A percentile compares a stretch with the other conserved stretches of the same genome.
Conservation (phyloP, 2,888 invertebrate species). For the Polyommatus icarus region DNA sequence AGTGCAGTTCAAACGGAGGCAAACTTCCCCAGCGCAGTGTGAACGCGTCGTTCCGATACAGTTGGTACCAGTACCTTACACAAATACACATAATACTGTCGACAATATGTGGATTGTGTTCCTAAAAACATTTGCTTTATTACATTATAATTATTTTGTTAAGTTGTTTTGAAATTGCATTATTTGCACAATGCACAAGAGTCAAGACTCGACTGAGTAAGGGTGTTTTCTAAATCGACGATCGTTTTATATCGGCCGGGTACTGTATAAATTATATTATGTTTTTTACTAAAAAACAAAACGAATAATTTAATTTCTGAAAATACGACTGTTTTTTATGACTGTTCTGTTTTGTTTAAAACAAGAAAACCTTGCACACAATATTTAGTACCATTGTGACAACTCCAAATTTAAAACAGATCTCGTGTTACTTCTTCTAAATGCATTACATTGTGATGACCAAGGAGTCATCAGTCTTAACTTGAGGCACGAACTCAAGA, state of each 20-base stretch:
- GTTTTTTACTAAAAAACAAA: no score
- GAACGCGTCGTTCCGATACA: constrained; percentile 66
- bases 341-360: no score
- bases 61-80: constrained; percentile 61
- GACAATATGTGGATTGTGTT: constrained; percentile 4
- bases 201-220: no score
- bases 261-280: no score
- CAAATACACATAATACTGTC: constrained; percentile 46
- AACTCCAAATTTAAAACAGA: no score
- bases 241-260: no score
- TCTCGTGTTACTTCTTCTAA: neutral
- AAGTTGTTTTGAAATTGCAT: neutral
- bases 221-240: no score
- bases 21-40: constrained; percentile 62
- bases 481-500: neutral
- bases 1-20: constrained; percentile 55
- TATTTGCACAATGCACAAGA: neutral
- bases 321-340: no score
- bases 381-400: no score
- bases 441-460: neutral
- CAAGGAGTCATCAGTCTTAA: neutral
- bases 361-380: no score
- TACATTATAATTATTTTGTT: neutral
- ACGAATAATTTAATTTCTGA: no score
- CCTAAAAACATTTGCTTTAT: neutral